phyloP scores from a whole-genome alignment of 1,140 invertebrate genomes.

The Drosophila mojavensis region DNA sequence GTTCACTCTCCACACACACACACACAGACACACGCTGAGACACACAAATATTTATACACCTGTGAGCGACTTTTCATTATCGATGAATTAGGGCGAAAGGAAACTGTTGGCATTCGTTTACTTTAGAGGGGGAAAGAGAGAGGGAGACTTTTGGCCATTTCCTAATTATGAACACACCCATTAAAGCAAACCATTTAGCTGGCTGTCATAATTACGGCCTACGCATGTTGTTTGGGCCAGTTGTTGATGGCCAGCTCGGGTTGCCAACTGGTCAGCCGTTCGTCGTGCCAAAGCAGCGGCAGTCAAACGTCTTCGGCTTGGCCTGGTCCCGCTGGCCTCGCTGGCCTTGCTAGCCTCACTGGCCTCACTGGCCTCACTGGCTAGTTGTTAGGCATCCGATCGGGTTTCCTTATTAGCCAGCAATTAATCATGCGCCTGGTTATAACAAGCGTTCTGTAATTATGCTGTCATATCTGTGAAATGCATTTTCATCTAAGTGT shows the following conservation, averaged over 20 bases:
- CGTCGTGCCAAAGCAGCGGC: not conserved
- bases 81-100: constrained; percentile 2
- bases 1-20: constrained; percentile 33
- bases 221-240: constrained; percentile 26
- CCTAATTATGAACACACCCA: constrained; percentile 57
- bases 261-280: constrained; percentile 33
- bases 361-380: constrained; percentile 6
- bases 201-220: constrained; percentile 68
- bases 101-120: constrained; percentile 46
- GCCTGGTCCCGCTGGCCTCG: not conserved
- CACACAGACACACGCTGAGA: constrained; percentile 26
- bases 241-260: constrained; percentile 41
- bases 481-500: constrained; percentile 65
- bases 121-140: constrained; percentile 45
- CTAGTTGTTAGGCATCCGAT: constrained; percentile 53
- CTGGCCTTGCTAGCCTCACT: too few relatives aligned
- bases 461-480: constrained; percentile 58
- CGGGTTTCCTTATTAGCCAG: constrained; percentile 70
- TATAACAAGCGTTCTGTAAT: constrained; percentile 56
- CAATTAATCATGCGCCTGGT: constrained; percentile 67
- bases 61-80: constrained; percentile 41
- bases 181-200: constrained; percentile 32
- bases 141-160: constrained; percentile 46
- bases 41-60: constrained; percentile 12
- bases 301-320: constrained; percentile 32